Conservation (phyloP, 2,113 vertebrate genomes). For the Anolis sagrei region DNA sequence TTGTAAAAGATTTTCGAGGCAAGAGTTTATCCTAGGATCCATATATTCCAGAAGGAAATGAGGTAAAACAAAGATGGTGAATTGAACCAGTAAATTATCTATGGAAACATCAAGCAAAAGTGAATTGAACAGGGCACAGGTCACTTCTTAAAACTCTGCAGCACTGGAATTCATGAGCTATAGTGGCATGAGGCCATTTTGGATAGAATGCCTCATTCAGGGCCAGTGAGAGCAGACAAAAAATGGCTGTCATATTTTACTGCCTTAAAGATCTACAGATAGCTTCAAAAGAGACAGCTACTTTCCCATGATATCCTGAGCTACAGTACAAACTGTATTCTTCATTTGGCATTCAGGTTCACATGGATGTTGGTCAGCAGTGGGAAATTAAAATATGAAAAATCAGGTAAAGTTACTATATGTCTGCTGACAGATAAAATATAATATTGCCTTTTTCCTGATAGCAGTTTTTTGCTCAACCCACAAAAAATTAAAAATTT, state of each 20-base stretch:
- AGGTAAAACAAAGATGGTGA: neutral
- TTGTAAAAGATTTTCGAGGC: neutral
- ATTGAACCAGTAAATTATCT: neutral
- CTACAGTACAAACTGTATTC: neutral
- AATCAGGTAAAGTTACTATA: neutral
- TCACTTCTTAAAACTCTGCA: neutral
- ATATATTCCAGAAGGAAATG: conserved; percentile 1
- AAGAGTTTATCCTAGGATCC: neutral
- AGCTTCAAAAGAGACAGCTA: neutral
- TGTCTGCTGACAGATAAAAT: neutral
- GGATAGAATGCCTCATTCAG: neutral
- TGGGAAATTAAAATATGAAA: neutral
- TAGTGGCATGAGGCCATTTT: neutral
- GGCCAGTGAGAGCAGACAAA: neutral
- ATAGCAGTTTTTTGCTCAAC: neutral
- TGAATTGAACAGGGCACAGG: neutral
- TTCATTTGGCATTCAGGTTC: neutral
- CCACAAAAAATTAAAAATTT: too few species aligned
- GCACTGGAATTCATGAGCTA: neutral
- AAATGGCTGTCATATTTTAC: neutral
- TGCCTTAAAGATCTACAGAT: neutral
- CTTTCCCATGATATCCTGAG: neutral
- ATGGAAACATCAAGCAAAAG: neutral
- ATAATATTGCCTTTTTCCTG: neutral
- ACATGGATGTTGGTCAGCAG: neutral